Base-by-base conservation (phyloP, 2,797 vertebrate species). In the Phalanger gymnotis region DNA sequence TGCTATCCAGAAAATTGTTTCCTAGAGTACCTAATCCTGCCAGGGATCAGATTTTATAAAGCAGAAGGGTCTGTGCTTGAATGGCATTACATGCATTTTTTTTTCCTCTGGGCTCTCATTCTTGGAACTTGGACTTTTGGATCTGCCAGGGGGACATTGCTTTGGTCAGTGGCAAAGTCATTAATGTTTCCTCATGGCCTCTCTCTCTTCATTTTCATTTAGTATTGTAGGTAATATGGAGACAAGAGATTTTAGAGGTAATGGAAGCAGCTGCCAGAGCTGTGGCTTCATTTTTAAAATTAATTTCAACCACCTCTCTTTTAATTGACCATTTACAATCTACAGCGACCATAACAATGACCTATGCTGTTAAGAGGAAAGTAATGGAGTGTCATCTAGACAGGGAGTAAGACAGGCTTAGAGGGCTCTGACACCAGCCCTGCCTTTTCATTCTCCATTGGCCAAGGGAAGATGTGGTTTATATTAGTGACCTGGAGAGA, bases 401-500 rank as follows among this genome's bases (percentile, higher is more conserved):
- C 97, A 96, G 54, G 90, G 96, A 98, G 93, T 53, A 96, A 98
- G 97, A 95, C 98, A 97, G 73, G 97, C 97, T 98, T 97, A 97
- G 97, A 96, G 87, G 97, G 98, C 95, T 53, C 90, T 96, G 97
- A 97, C 96, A 97, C 96, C 96, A 89, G 91, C 16, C 58, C 96
- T 91, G 95, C 93, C 93, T 95, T 91, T 96, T 96, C 94, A 91
- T 95, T 91, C 95, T 96, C 95, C 92, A 19, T 58, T 0, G 94
- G 97, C 98, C 98, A 98, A 97, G 98, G 91, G 95, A 98, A 98
- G 98, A 98, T 99, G 98, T 99, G 99, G 99, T 99, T 99, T 99
- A 98, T 99, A 98, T 99, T 99, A 98, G 99, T 98, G 98, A 98
- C 98, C 98, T 98, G 98, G 96, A 98, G 98, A 98, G 98, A 98